Base-by-base conservation (phyloP, 2,888 invertebrate genomes). In the Pseudococcus viburni region DNA sequence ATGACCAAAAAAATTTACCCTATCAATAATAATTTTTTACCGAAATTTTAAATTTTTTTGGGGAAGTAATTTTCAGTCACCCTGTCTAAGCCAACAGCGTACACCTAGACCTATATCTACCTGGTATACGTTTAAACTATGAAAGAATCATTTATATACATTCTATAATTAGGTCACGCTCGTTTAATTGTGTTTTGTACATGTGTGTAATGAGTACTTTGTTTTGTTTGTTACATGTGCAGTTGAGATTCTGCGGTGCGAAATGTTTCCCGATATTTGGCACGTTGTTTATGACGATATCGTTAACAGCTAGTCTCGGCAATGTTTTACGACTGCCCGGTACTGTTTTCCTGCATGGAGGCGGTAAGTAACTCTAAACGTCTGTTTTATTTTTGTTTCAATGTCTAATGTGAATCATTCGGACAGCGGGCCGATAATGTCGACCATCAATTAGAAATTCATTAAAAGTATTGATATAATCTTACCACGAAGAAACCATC, bases 241-340 rank as follows among this genome's bases (percentile, higher is more conserved):
- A 90, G 90, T 89, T 89, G 84, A 89, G 90, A 88, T 89, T 90
- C 89, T 90, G 90, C 86, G 89, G 90, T 88, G 90, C 90, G 85
- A 90, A 90, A 89, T 90, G 90, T 89, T 89, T 92, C 89, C 91
- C 91, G 42, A 91, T 91, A 90, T 90, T 93, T 88, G 92, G 92
- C 89, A 92, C 92, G 73, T 91, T 92, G 51, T 90, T 93, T 88
- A 94, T 94, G 90, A 94, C 94, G 17, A 90, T 93, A 85, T 93
- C 94, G 0, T 91, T 94, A 89, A 93, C 94, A 0, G 92, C 93
- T 86, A 93, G 93, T 84, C 92, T 94, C 89, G 93, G 93, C 89
- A 93, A 93, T 90, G 92, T 93, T 48, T 93, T 94, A 92, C 92
- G 94, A n/a, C 92, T 93, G 51, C 94, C 95, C 0, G 93, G 94